Base-by-base conservation (phyloP, 2,888 invertebrate species). In the Oscheius sp. region DNA sequence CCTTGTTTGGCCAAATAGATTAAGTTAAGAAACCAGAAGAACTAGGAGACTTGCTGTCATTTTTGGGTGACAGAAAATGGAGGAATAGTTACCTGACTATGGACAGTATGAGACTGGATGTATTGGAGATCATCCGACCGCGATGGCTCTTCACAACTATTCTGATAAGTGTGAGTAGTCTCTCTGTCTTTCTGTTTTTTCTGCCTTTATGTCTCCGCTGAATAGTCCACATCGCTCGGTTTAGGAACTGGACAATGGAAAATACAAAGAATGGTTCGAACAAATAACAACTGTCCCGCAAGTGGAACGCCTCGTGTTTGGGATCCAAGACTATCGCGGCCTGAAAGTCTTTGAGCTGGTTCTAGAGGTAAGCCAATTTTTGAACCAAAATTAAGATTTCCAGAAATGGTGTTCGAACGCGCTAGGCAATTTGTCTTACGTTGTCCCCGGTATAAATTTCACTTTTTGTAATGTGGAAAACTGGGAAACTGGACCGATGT, bases 401-500 rank as follows among this genome's bases (percentile, higher is more conserved):
- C 35, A 60, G 60, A 60, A 60, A 60, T 60, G 60, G 60, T 33
- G 60, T 10, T 29, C 37, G 2, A 11, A 33, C 37, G 7, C 32
- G 7, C 1, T 60, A 37, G 60, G 60, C 1, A 60, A 35, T 35
- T 60, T 60, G 60, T n/a, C n/a, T 2, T 60, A 33, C 10, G 60
- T 60, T 11, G 60, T 60, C 37, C 60, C 60, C n/a, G 60, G 60
- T 10, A 2, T 60, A 10, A 60, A 60, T n/a, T 60, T 60, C 37
- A 60, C 60, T 13, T 60, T 60, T 60, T 60, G 60, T 35, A 60
- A 60, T 60, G 60, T 60, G 7, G 60, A 60, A 35, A 11, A 60
- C 32, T 60, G 32, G 33, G 7, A 33, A 2, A 35, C 35, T n/a
- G 60, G 10, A n/a, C 35, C 9, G 10, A 60, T 60, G 60, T n/a